Percentiles rank a stretch among this genome's conserved stretches.
phyloP scores from a whole-genome alignment of 2,888 invertebrate species.

The Nebria brevicollis region DNA sequence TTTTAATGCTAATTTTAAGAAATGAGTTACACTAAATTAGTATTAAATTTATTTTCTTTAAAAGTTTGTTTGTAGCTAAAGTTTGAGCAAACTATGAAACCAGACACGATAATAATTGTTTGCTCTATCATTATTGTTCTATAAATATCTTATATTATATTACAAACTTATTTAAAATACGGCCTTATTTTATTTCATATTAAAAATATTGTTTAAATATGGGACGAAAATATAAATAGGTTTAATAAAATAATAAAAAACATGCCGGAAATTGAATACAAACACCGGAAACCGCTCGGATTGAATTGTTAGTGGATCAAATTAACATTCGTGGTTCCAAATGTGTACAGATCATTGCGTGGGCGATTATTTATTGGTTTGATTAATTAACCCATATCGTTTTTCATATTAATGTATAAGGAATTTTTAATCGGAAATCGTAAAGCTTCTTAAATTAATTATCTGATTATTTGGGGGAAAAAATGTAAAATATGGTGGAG shows the following conservation, averaged over 20 bases:
- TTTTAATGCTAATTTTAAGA: background rate
- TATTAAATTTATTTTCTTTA: background rate
- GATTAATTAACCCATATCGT: too few relatives aligned
- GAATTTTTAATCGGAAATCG: too few relatives aligned
- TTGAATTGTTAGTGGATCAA: conserved; percentile 28
- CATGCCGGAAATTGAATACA: conserved; percentile 31
- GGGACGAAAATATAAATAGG: background rate
- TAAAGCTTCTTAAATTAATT: too few relatives aligned
- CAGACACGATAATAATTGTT: background rate
- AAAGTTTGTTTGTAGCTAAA: background rate
- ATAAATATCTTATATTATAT: background rate
- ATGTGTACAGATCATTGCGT: too few relatives aligned
- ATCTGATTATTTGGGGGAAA: too few relatives aligned
- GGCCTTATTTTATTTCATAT: background rate
- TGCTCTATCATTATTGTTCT: background rate
- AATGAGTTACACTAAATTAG: too few relatives aligned
- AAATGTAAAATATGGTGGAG: too few relatives aligned
- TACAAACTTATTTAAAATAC: background rate
- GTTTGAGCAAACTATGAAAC: background rate
- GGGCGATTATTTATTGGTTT: too few relatives aligned
- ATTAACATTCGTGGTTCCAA: too few relatives aligned
- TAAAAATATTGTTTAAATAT: background rate
- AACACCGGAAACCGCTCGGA: conserved; percentile 39
- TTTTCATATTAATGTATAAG: too few relatives aligned
- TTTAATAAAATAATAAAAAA: background rate